A percentile compares a stretch with the other conserved stretches of the same genome.
Conservation (phyloP, 2,888 invertebrate genomes). For the Hyalella azteca region DNA sequence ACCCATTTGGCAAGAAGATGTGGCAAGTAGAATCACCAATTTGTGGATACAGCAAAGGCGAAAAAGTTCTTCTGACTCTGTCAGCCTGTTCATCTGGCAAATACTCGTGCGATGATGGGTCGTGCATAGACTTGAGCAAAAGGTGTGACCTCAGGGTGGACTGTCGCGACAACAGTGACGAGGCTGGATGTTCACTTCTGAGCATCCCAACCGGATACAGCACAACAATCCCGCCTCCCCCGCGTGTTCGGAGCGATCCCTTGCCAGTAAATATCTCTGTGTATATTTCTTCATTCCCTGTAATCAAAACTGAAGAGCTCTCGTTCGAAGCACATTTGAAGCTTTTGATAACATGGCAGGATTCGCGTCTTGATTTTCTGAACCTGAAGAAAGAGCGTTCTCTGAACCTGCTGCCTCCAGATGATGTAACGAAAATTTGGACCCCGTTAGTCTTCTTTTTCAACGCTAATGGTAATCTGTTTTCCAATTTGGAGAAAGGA, state of each 20-base stretch:
- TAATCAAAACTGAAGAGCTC: conserved; percentile 40
- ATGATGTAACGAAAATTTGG: conserved; percentile 41
- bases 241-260: background rate
- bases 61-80: conserved; percentile 44
- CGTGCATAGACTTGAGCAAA: conserved; percentile 42
- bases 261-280: conserved; percentile 40
- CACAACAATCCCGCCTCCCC: conserved; percentile 40
- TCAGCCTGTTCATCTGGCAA: conserved; percentile 43
- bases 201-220: conserved; percentile 45
- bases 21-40: conserved; percentile 45
- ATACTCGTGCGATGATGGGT: conserved; percentile 52
- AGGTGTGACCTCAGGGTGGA: conserved; percentile 48
- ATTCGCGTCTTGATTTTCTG: conserved; percentile 42
- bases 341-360: conserved; percentile 44
- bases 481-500: conserved; percentile 42
- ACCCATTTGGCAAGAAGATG: conserved; percentile 49
- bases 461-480: conserved; percentile 47
- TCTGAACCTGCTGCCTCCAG: conserved; percentile 46
- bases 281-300: conserved; percentile 48
- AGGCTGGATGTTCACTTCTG: conserved; percentile 41
- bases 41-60: conserved; percentile 43
- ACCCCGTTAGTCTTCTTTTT: conserved; percentile 47
- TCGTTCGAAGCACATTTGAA: conserved; percentile 32
- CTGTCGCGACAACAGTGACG: conserved; percentile 53
- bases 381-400: conserved; percentile 51